Evolutionary conservation across 2,888 invertebrate species (phyloP).

Genomic region (Eurytoma adleriae): DNA sequence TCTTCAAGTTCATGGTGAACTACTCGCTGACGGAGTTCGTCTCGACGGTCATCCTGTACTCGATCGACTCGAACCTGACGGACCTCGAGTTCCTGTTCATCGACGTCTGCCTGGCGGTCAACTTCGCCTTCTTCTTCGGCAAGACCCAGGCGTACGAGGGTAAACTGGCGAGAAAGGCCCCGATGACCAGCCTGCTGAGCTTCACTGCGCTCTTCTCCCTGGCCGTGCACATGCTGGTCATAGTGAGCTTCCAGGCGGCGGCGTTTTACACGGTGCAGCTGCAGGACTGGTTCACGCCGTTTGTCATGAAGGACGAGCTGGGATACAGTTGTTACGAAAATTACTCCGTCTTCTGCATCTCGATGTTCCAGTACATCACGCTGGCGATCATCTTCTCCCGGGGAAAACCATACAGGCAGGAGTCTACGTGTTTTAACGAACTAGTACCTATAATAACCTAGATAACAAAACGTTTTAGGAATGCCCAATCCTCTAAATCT

Average conservation of each 20-base stretch:
- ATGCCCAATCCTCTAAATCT: too few species aligned
- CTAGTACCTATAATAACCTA: too few species aligned
- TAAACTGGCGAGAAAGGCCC: slow-evolving; percentile 77
- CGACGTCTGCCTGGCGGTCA: slow-evolving; percentile 81
- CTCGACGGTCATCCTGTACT: slow-evolving; percentile 87
- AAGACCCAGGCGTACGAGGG: slow-evolving; percentile 78
- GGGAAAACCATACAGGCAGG: slow-evolving; percentile 82
- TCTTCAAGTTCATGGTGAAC: slow-evolving; percentile 94
- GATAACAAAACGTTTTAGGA: too few species aligned
- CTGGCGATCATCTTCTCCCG: slow-evolving; percentile 82
- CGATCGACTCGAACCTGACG: slow-evolving; percentile 80
- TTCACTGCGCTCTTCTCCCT: slow-evolving; percentile 78
- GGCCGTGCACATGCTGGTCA: slow-evolving; percentile 77
- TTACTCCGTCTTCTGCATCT: slow-evolving; percentile 80
- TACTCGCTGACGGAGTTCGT: slow-evolving; percentile 93
- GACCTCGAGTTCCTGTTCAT: slow-evolving; percentile 83
- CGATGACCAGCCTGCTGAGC: slow-evolving; percentile 78
- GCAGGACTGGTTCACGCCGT: slow-evolving; percentile 79
- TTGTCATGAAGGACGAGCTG: slow-evolving; percentile 69
- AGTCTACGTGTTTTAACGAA: too few species aligned
- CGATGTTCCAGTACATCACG: slow-evolving; percentile 82
- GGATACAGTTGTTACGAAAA: slow-evolving; percentile 79
- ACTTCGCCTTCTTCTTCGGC: slow-evolving; percentile 82
- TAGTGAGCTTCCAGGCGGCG: slow-evolving; percentile 76
- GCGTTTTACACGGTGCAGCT: slow-evolving; percentile 77